Evolutionary conservation across 2,113 vertebrate genomes (phyloP).

Genomic region (Lagenorhynchus albirostris): DNA sequence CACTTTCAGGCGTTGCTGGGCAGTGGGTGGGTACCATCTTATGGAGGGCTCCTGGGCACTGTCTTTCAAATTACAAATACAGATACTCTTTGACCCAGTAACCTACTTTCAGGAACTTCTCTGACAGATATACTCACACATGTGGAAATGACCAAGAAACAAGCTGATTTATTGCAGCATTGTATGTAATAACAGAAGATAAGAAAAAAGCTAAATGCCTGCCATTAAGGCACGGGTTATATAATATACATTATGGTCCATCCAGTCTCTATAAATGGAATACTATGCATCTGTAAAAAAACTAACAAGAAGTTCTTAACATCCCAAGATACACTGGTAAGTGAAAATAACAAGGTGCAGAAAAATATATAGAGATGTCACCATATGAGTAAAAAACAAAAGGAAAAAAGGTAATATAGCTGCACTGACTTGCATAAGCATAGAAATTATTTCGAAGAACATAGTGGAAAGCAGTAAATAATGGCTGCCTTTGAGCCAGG

Average conservation of each 20-base stretch:
- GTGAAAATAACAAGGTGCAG: background rate
- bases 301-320: background rate
- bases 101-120: slow-evolving; percentile 1
- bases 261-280: background rate
- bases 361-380: background rate
- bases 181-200: background rate
- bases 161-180: background rate
- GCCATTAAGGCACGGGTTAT: background rate
- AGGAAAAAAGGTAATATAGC: background rate
- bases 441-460: background rate
- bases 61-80: slow-evolving; percentile 11
- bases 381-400: background rate
- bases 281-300: background rate
- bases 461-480: background rate
- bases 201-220: background rate
- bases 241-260: background rate
- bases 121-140: background rate
- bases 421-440: background rate
- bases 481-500: background rate
- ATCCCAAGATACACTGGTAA: background rate
- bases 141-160: slow-evolving; percentile 3
- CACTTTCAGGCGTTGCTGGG: background rate
- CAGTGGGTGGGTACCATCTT: background rate
- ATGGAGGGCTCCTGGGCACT: background rate
- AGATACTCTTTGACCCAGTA: background rate